phyloP scores from a whole-genome alignment of 2,888 invertebrate species.

The Galeopsomyia nigrocyanea region DNA sequence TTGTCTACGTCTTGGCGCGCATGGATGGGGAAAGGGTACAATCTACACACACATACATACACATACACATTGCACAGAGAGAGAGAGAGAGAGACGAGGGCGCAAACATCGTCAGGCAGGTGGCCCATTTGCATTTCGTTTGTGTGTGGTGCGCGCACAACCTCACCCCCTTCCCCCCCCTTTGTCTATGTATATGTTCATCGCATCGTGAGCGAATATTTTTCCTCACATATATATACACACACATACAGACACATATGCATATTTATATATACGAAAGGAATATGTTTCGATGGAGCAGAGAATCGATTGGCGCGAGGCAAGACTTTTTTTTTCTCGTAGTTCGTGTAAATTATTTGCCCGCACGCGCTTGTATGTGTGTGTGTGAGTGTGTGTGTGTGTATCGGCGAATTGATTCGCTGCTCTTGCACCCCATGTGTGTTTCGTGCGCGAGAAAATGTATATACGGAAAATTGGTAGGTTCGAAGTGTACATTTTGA shows the following conservation, averaged over 20 bases:
- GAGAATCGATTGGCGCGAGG: background rate
- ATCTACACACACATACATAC: no score
- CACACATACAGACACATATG: background rate
- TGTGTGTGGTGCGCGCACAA: conserved; percentile 54
- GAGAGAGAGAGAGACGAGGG: background rate
- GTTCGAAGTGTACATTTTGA: no score
- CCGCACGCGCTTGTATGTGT: background rate
- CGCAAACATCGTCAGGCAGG: conserved; percentile 57
- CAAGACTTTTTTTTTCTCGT: conserved; percentile 5
- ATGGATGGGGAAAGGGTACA: no score
- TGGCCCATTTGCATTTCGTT: conserved; percentile 66
- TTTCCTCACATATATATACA: background rate
- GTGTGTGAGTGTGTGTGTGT: conserved; percentile 3
- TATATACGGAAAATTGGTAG: no score
- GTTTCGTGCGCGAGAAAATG: background rate
- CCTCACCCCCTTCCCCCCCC: conserved; percentile 55
- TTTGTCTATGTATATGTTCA: conserved; percentile 53
- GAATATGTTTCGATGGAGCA: conserved; percentile 22
- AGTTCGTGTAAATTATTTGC: conserved; percentile 17
- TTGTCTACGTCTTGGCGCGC: conserved; percentile 33
- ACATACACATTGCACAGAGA: background rate
- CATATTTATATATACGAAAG: background rate
- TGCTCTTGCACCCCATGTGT: background rate
- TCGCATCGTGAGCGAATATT: background rate
- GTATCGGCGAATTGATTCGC: conserved; percentile 30